These are phyloP conservation scores for Coregonus sp. DNA, from an alignment of 2,797 vertebrate genomes.

Conservation along the genomic window DNA sequence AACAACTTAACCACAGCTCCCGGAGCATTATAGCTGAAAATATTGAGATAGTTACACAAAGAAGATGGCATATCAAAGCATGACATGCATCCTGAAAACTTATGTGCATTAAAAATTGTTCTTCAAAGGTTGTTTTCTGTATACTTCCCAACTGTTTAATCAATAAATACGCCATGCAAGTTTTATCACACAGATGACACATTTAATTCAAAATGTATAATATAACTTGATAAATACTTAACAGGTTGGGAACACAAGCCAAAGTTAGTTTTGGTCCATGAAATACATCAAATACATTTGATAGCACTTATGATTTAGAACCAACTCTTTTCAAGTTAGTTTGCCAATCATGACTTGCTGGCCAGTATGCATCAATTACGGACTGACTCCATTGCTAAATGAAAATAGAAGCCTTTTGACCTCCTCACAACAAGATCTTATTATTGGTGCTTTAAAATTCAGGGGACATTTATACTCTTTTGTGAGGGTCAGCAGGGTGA, in stretches of 20 bases:
- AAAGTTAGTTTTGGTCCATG: conserved; percentile 21
- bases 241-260: conserved; percentile 29
- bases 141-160: conserved; percentile 53
- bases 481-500: conserved; percentile 64
- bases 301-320: conserved; percentile 12
- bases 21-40: neutral
- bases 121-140: conserved; percentile 52
- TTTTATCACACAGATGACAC: conserved; percentile 62
- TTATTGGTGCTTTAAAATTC: conserved; percentile 67
- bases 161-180: conserved; percentile 58
- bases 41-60: neutral
- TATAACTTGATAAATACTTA: conserved; percentile 48
- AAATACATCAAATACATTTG: conserved; percentile 36
- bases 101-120: conserved; percentile 42
- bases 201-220: conserved; percentile 58
- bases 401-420: conserved; percentile 58
- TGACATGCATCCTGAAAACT: conserved; percentile 58
- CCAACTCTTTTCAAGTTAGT: conserved; percentile 42
- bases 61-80: conserved; percentile 22
- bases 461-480: conserved; percentile 59
- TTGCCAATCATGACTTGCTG: conserved; percentile 51
- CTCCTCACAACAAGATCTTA: conserved; percentile 56
- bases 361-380: conserved; percentile 28
- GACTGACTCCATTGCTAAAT: conserved; percentile 60
- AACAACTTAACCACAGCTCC: neutral